Conservation (phyloP, 2,888 invertebrate species). For the Leptura quadrifasciata region DNA sequence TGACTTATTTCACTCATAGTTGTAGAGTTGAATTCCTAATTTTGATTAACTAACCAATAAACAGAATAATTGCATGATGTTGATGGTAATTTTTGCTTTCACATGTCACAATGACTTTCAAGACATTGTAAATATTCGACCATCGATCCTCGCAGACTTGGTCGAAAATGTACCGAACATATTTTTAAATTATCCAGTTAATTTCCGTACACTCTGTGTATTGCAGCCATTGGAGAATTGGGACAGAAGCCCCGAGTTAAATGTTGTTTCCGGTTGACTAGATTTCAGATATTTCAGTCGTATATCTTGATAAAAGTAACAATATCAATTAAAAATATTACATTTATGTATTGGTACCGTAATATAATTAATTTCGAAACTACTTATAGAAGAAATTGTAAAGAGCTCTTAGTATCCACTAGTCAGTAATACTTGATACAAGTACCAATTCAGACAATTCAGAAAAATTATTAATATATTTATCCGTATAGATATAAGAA, state of each 20-base stretch:
- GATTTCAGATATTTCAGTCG: not conserved
- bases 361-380: constrained; percentile 20
- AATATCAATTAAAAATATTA: constrained; percentile 22
- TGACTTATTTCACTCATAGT: no score
- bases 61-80: no score
- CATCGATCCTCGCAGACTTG: no score
- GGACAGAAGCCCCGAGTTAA: constrained; percentile 11
- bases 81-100: no score
- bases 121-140: no score
- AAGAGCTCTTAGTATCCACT: not conserved
- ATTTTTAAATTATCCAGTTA: no score
- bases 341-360: constrained; percentile 10
- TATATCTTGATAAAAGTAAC: constrained; percentile 12
- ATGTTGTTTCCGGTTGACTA: constrained; percentile 13
- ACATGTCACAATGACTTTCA: no score
- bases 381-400: not conserved
- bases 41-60: no score
- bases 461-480: not conserved
- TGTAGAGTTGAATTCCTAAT: no score
- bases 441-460: not conserved
- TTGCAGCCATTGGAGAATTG: not conserved
- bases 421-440: not conserved
- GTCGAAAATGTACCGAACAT: no score
- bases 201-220: no score
- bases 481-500: not conserved